phyloP scores from a whole-genome alignment of 2,797 vertebrate genomes.

The Coregonus suidteri region DNA sequence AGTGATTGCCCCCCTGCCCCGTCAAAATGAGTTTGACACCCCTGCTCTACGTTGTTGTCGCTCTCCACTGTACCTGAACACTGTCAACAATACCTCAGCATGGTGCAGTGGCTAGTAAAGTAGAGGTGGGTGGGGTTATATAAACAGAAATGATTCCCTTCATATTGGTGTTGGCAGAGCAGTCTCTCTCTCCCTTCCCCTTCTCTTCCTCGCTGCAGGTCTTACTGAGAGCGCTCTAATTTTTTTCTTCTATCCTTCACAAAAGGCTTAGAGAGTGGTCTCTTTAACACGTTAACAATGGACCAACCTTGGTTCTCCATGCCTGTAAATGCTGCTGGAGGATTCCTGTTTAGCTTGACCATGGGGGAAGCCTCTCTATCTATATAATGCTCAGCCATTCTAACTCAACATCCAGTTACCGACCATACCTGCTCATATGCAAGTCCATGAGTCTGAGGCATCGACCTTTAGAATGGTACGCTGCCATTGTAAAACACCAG shows the following conservation, averaged over 20 bases:
- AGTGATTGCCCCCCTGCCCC: no score
- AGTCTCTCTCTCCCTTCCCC: not conserved
- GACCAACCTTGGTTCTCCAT: slow-evolving; percentile 45
- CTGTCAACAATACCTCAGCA: slow-evolving; percentile 50
- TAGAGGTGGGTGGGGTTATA: slow-evolving; percentile 3
- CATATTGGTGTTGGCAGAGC: slow-evolving; percentile 32
- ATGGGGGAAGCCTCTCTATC: not conserved
- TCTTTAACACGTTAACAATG: slow-evolving; percentile 56
- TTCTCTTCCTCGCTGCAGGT: not conserved
- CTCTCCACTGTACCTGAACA: slow-evolving; percentile 55
- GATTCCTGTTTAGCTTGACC: slow-evolving; percentile 23
- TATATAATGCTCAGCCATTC: slow-evolving; percentile 8
- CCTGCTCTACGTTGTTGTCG: slow-evolving; percentile 43
- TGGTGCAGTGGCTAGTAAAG: not conserved
- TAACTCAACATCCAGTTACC: slow-evolving; percentile 25
- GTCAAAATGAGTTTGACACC: not conserved
- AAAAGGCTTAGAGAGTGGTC: slow-evolving; percentile 60
- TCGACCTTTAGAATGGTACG: slow-evolving; percentile 61
- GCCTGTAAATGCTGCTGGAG: slow-evolving; percentile 44
- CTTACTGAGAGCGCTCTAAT: no score
- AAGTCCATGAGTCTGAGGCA: slow-evolving; percentile 50
- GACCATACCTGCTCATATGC: not conserved
- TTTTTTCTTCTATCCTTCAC: slow-evolving; percentile 24
- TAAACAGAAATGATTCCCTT: slow-evolving; percentile 45
- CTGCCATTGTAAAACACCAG: slow-evolving; percentile 48